Evolutionary conservation across 1,140 invertebrate genomes (phyloP).

Genomic region (Matsumurasca onukii): DNA sequence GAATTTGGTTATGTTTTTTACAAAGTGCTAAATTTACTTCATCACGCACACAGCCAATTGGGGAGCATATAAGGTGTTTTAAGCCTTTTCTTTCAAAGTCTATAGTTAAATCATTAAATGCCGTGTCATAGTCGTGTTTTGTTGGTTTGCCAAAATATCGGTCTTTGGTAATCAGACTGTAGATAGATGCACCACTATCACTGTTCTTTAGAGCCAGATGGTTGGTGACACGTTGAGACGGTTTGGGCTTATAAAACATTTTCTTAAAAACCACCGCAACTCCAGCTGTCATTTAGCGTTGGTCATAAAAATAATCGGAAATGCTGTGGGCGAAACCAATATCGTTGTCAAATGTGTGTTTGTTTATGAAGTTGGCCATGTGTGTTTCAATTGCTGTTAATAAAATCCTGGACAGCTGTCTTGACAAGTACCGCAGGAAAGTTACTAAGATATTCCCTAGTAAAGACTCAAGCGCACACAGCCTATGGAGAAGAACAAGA

Average conservation of each 20-base stretch:
- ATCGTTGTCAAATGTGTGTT: background rate
- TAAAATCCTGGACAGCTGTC: slow-evolving; percentile 7
- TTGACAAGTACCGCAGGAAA: background rate
- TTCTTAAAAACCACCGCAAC: background rate
- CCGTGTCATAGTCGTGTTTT: background rate
- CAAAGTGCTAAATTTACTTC: background rate
- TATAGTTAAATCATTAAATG: background rate
- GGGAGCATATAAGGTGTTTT: background rate
- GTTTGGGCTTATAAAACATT: background rate
- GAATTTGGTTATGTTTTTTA: background rate
- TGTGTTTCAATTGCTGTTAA: background rate
- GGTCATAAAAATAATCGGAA: background rate
- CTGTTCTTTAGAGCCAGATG: background rate
- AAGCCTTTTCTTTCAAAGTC: background rate
- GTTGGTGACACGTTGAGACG: background rate
- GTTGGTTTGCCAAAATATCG: background rate
- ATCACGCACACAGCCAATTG: background rate
- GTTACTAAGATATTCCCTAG: background rate
- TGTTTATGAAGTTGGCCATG: background rate
- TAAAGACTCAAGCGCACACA: background rate
- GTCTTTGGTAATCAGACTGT: background rate
- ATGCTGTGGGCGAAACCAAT: background rate
- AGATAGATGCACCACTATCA: background rate
- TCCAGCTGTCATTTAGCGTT: background rate
- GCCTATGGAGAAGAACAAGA: background rate